phyloP scores from a whole-genome alignment of 2,888 invertebrate genomes.

The Lypha dubia region DNA sequence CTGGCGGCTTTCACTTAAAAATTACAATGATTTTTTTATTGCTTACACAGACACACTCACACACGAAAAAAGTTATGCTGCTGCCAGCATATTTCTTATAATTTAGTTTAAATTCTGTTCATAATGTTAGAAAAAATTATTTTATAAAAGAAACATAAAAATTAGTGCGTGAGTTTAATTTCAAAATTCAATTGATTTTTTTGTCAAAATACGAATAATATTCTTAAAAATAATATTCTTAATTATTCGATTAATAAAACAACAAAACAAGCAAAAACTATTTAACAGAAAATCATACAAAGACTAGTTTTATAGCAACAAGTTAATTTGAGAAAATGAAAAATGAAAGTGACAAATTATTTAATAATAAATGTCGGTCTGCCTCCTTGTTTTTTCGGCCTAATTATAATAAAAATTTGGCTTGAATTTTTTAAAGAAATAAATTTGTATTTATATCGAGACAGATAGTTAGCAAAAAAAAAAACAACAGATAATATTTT shows the following conservation, averaged over 20 bases:
- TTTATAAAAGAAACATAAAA: conserved; percentile 39
- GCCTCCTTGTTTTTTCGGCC: too few species aligned
- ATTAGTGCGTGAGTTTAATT: conserved; percentile 67
- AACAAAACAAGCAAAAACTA: conserved; percentile 11
- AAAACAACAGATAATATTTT: not conserved
- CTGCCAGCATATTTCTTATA: not conserved
- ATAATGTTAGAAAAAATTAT: conserved; percentile 12
- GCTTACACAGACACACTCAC: too few species aligned
- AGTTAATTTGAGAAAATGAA: conserved; percentile 6
- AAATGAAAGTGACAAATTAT: conserved; percentile 65
- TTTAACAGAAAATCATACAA: conserved; percentile 12
- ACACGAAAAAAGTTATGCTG: too few species aligned
- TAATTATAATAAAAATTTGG: conserved; percentile 5
- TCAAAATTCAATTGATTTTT: conserved; percentile 19
- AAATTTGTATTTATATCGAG: not conserved
- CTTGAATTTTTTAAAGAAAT: conserved; percentile 24
- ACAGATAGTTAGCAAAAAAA: not conserved
- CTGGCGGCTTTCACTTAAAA: not conserved
- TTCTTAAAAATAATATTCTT: conserved; percentile 1
- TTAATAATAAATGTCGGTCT: not conserved
- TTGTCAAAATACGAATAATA: conserved; percentile 36
- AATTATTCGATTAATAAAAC: not conserved
- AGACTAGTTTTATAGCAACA: conserved; percentile 9
- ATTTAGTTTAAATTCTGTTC: not conserved
- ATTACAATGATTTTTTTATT: too few species aligned